Percentiles rank a stretch among this genome's conserved stretches.
phyloP scores from a whole-genome alignment of 2,113 vertebrate genomes.

The Puntigrus tetrazona region DNA sequence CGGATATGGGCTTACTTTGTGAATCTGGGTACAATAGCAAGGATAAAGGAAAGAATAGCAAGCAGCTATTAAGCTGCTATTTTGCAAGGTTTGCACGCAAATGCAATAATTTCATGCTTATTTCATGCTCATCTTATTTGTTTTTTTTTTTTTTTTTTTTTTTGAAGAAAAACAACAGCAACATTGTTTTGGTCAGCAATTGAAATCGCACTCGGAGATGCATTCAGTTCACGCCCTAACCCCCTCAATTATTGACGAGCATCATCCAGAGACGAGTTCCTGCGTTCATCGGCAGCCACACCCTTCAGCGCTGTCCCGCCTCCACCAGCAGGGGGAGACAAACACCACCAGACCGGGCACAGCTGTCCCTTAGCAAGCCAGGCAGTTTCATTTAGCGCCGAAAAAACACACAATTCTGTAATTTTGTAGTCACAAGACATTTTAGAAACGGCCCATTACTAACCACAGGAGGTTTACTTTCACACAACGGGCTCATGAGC shows the following conservation, averaged over 20 bases:
- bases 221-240: not conserved
- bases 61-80: not conserved
- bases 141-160: too few relatives aligned
- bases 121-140: too few relatives aligned
- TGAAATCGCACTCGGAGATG: not conserved
- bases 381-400: not conserved
- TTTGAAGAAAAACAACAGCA: too few relatives aligned
- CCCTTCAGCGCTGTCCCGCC: not conserved
- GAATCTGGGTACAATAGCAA: not conserved
- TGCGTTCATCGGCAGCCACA: not conserved
- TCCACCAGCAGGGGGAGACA: constrained; percentile 30
- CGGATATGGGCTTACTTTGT: not conserved
- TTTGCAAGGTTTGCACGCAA: not conserved
- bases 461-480: constrained; percentile 2
- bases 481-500: constrained; percentile 8
- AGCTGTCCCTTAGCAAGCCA: too few relatives aligned
- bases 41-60: not conserved
- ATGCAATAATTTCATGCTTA: not conserved
- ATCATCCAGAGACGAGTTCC: not conserved
- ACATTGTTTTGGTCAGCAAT: not conserved
- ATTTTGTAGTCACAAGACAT: not conserved
- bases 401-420: not conserved
- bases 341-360: not conserved
- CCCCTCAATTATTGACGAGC: not conserved
- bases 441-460: not conserved